Evolutionary conservation across 2,888 invertebrate species (phyloP).

Genomic region (Dicyrtoma fusca): DNA sequence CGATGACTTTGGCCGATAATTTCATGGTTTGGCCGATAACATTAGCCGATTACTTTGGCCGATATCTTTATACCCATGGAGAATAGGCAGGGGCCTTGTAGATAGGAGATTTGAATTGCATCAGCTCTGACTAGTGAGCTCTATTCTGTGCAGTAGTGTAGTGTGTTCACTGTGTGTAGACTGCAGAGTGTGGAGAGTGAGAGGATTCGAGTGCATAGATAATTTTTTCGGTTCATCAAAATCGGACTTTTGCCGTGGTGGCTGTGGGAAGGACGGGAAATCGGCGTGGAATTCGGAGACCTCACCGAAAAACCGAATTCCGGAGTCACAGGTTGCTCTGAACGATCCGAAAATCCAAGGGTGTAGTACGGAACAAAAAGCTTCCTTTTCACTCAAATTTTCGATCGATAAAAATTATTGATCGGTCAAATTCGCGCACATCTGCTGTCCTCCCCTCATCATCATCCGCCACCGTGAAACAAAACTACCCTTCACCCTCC

Average conservation of each 20-base stretch:
- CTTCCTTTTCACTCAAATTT: conserved; percentile 34
- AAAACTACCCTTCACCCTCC: background rate
- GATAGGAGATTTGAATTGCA: too few species aligned
- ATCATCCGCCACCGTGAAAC: background rate
- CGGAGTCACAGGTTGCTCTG: conserved; percentile 44
- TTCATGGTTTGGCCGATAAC: too few species aligned
- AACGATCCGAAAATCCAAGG: conserved; percentile 48
- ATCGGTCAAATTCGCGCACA: conserved; percentile 30
- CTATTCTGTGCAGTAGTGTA: too few species aligned
- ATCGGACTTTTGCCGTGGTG: background rate
- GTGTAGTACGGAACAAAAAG: conserved; percentile 33
- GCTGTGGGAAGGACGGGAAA: conserved; percentile 11
- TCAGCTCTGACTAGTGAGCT: too few species aligned
- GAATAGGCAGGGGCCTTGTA: too few species aligned
- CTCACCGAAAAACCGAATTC: conserved; percentile 20
- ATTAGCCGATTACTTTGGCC: too few species aligned
- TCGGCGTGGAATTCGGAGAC: conserved; percentile 9
- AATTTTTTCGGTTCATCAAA: too few species aligned
- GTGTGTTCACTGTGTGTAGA: too few species aligned
- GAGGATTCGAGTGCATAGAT: too few species aligned
- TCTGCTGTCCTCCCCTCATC: conserved; percentile 5
- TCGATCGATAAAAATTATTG: conserved; percentile 34
- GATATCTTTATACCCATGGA: too few species aligned
- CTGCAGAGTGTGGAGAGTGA: too few species aligned
- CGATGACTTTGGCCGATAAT: too few species aligned